These are phyloP conservation scores for Oncorhynchus clarkii DNA, from an alignment of 2,113 vertebrate genomes.

Conservation along the genomic window DNA sequence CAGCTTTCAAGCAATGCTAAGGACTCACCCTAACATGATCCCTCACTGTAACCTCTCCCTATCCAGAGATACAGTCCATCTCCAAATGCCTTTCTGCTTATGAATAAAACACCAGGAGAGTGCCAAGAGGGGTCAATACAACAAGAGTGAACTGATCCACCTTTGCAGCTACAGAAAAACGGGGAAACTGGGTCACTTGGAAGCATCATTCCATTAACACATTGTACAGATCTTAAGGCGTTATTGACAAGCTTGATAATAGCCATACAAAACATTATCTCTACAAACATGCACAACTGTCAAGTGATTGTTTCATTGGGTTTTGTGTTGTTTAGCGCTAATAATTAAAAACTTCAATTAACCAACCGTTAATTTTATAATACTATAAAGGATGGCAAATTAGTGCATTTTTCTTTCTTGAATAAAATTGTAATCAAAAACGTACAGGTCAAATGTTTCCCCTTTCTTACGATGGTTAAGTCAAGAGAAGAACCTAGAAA, in stretches of 20 bases:
- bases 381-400: constrained; percentile 65
- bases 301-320: constrained; percentile 41
- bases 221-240: constrained; percentile 75
- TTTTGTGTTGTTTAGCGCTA: constrained; percentile 57
- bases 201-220: constrained; percentile 49
- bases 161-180: constrained; percentile 30
- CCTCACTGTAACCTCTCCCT: not conserved
- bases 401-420: constrained; percentile 73
- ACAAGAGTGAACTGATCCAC: constrained; percentile 13
- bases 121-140: constrained; percentile 9
- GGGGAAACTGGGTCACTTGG: constrained; percentile 28
- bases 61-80: not conserved
- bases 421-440: constrained; percentile 16
- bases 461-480: not conserved
- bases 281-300: constrained; percentile 59
- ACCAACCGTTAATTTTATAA: constrained; percentile 60
- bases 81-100: constrained; percentile 18
- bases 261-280: constrained; percentile 61
- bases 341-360: constrained; percentile 58
- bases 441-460: constrained; percentile 25
- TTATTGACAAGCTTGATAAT: constrained; percentile 71
- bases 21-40: not conserved
- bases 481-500: not conserved
- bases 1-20: constrained; percentile 2
- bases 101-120: not conserved